phyloP scores from a whole-genome alignment of 2,888 invertebrate species.

The Caenorhabditis plicata region DNA sequence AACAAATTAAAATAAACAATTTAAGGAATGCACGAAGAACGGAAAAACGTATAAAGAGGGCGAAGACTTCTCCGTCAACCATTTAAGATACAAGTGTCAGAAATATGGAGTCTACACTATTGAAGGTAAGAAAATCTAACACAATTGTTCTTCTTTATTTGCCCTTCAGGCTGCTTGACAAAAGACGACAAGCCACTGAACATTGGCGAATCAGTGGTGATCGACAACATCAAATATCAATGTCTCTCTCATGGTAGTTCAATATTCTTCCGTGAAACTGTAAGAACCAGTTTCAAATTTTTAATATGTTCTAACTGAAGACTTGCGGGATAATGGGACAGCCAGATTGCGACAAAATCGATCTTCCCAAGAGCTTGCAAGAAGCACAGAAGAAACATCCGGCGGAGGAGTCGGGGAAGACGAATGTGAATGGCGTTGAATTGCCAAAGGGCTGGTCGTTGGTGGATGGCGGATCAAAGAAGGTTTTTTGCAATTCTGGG shows the following conservation, averaged over 20 bases:
- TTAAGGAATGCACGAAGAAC: conserved; percentile 21
- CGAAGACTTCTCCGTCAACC: conserved; percentile 26
- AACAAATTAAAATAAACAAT: too few relatives aligned
- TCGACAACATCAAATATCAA: conserved; percentile 37
- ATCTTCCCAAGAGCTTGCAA: conserved; percentile 31
- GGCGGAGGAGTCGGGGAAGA: conserved; percentile 4
- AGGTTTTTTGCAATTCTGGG: neutral
- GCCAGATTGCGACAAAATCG: conserved; percentile 41
- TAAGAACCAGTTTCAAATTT: neutral
- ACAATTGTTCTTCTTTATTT: neutral
- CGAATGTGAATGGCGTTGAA: conserved; percentile 16
- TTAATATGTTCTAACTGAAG: conserved; percentile 5
- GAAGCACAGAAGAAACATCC: conserved; percentile 21
- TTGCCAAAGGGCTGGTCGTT: conserved; percentile 41
- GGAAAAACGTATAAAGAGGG: conserved; percentile 31
- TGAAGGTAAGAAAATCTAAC: conserved; percentile 17
- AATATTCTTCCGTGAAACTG: conserved; percentile 40
- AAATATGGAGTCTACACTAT: conserved; percentile 45
- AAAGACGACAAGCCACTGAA: conserved; percentile 29
- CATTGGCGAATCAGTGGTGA: conserved; percentile 25
- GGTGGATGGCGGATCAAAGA: conserved; percentile 31
- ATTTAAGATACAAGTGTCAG: conserved; percentile 41
- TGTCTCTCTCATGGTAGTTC: conserved; percentile 34
- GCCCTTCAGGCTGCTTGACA: conserved; percentile 27
- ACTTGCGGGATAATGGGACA: conserved; percentile 39